Base-by-base conservation (phyloP, 2,888 invertebrate species). In the Standfussiana lucernea region DNA sequence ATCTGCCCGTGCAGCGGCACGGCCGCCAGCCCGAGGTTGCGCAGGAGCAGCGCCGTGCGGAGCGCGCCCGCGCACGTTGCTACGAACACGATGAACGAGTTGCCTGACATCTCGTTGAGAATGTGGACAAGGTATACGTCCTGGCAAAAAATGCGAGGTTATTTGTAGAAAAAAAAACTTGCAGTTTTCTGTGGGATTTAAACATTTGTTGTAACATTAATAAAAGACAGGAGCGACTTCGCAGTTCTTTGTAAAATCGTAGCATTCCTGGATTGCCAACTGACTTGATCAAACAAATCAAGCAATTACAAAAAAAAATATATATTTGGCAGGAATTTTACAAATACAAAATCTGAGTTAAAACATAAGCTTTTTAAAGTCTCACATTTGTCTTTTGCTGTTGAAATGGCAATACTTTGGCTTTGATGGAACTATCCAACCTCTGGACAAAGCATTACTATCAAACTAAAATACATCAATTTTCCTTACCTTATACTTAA, bases 1-100 rank as follows among this genome's bases (percentile, higher is more conserved):
- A 99, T 99, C 96, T 99, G 99, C 0, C 99, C 99, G 94, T 99
- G 99, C n/a, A 99, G 97, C 1, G 99, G 99, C 68, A 99, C 99
- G 0, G 99, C 99, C 2, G 98, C 98, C 80, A 99, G 97, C 13
- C 99, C 99, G 21, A 99, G 97, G 92, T 98, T 98, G 68, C 99
- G 97, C 79, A 99, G 96, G 94, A 99, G 97, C 56, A 99, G 96
- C 0, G 99, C 99, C 0, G 98, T 98, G 78, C 99, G 97, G 82
- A 99, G 97, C 0, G 99, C 99, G 91, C 98, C 98, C 79, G 98
- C 99, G 93, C 99, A 99, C 0, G 99, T 99, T 64, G 98, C 97
- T 93, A 99, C 99, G 95, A 99, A 99, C 88, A 99, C 98, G 97
- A 99, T 99, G 93, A 99, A 99, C 86, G 99, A 98, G 93, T 99